Percentiles rank a stretch among this genome's conserved stretches.
These are phyloP conservation scores for Dasypus novemcinctus DNA, from an alignment of 2,113 vertebrate species.

Conservation along the genomic window DNA sequence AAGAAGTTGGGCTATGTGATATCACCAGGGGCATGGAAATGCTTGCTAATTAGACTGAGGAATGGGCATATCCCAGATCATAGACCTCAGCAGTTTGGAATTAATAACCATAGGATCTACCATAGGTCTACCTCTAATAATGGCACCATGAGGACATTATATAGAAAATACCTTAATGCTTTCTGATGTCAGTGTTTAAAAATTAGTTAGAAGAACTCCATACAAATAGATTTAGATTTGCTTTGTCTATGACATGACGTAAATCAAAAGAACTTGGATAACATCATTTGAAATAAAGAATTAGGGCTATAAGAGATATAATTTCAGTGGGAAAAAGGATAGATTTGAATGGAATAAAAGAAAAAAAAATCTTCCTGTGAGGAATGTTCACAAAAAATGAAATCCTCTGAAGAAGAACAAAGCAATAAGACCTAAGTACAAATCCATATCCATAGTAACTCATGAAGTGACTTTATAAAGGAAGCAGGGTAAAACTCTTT, in stretches of 20 bases:
- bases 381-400: neutral
- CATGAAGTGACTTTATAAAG: neutral
- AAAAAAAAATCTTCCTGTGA: neutral
- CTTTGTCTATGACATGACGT: neutral
- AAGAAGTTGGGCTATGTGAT: neutral
- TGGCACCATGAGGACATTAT: neutral
- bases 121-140: neutral
- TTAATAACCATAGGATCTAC: neutral
- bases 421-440: neutral
- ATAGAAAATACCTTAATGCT: neutral
- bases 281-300: neutral
- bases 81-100: neutral
- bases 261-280: conserved; percentile 23
- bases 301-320: neutral
- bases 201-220: neutral
- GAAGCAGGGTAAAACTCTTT: neutral
- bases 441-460: neutral
- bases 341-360: neutral
- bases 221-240: neutral
- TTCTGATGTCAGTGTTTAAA: neutral
- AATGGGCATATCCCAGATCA: neutral
- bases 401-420: neutral
- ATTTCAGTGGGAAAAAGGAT: conserved; percentile 14
- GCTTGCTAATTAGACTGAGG: neutral
- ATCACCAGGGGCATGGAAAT: neutral